Base-by-base conservation (phyloP, 1,140 invertebrate genomes). In the Sarcophaga bullata region DNA sequence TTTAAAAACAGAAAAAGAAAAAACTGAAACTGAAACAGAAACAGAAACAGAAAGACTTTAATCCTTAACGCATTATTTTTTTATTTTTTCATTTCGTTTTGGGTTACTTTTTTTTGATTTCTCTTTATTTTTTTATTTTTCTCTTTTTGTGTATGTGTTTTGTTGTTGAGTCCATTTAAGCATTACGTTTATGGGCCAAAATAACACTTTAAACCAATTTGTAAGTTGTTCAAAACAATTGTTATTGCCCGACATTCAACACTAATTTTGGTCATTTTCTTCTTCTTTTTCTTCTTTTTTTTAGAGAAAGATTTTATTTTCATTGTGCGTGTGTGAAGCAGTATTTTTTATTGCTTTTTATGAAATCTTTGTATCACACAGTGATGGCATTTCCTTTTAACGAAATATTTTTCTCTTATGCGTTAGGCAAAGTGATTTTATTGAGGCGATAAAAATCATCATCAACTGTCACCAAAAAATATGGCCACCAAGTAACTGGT, bases 201-300 rank as follows among this genome's bases (percentile, higher is more conserved):
- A n/a, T 19, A 52, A 68, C 62, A 68, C 62, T 68, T 68, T 68
- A 68, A 68, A 68, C 62, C 62, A 68, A 68, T 68, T 68, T 68
- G 62, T 68, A 68, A 68, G 17, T 68, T 68, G 62, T 68, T 68
- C 62, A 68, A 25, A 68, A 68, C 62, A 68, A 68, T 68, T 68
- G 62, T 68, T 68, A 68, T 37, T 68, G 62, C 19, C 19, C 19
- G 62, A 68, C 62, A 68, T 68, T 68, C 17, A 68, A 68, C 62
- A 68, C 62, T 68, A 68, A 68, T 68, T 68, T 68, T 68, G 62
- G 15, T 68, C 19, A 9, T 17, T 19, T 68, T 68, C 8, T 68
- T 68, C 1, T 19, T 25, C 19, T 68, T 68, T 68, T 68, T 68
- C 15, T 68, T n/a, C n/a, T n/a, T n/a, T n/a, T n/a, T n/a, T n/a